Conservation (phyloP, 1,140 invertebrate genomes). For the Drosophila nikananu region DNA sequence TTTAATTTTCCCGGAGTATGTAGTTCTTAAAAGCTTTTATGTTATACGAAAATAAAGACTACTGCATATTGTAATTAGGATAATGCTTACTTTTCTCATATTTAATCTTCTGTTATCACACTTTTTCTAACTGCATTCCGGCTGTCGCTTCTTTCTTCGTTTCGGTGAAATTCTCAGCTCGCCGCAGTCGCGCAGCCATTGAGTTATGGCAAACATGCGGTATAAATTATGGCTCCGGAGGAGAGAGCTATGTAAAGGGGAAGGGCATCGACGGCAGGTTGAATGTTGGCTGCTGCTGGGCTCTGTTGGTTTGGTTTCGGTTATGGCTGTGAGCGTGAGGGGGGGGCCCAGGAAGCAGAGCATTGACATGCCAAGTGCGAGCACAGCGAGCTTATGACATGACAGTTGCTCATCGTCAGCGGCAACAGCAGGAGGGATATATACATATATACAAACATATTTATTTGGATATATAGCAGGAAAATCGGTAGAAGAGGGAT, state of each 20-base stretch:
- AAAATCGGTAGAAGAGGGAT: not conserved
- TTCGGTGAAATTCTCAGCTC: conserved; percentile 41
- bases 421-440: conserved; percentile 22
- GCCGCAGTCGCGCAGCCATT: conserved; percentile 64
- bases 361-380: conserved; percentile 76
- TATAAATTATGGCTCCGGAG: conserved; percentile 76
- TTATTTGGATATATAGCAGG: conserved; percentile 7
- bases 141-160: conserved; percentile 7
- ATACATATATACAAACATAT: not conserved
- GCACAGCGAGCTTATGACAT: conserved; percentile 59
- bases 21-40: no score
- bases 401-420: conserved; percentile 68
- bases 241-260: conserved; percentile 30
- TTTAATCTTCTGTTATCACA: not conserved
- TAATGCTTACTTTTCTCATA: not conserved
- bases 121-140: not conserved
- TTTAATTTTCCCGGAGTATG: no score
- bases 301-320: conserved; percentile 1
- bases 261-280: conserved; percentile 18
- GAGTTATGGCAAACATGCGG: conserved; percentile 82
- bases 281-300: conserved; percentile 32
- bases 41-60: no score
- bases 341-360: conserved; percentile 22
- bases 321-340: not conserved
- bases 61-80: no score